Evolutionary conservation across 2,888 invertebrate species (phyloP).

Genomic region (Bombyx huttoni): DNA sequence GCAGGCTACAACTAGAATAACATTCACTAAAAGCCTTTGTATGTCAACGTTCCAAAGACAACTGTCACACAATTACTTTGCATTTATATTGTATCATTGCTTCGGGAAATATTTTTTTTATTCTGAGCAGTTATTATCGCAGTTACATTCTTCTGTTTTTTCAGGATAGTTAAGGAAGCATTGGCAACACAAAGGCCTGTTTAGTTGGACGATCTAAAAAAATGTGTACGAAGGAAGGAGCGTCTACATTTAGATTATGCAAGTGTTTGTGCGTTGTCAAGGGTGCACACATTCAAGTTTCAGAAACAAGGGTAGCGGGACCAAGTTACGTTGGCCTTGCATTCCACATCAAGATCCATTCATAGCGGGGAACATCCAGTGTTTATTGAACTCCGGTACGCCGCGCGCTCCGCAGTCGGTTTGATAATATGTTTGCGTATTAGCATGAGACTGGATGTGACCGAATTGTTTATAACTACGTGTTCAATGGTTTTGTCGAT

Average conservation of each 20-base stretch:
- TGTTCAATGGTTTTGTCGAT: not conserved
- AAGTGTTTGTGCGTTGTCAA: slow-evolving; percentile 54
- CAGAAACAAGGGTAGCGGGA: slow-evolving; percentile 35
- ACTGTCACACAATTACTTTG: not conserved
- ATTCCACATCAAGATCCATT: slow-evolving; percentile 64
- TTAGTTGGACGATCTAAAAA: slow-evolving; percentile 70
- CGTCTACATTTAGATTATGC: slow-evolving; percentile 54
- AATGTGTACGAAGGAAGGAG: slow-evolving; percentile 70
- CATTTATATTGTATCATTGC: no score
- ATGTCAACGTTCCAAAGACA: slow-evolving; percentile 21
- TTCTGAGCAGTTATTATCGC: not conserved
- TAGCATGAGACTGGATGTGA: slow-evolving; percentile 2
- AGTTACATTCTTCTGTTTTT: not conserved
- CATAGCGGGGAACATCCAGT: slow-evolving; percentile 54
- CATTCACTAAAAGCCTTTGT: slow-evolving; percentile 33
- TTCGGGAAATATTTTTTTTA: not conserved
- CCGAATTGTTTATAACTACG: not conserved
- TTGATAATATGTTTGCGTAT: slow-evolving; percentile 27
- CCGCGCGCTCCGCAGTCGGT: slow-evolving; percentile 60
- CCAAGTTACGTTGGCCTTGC: slow-evolving; percentile 42
- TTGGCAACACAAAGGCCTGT: slow-evolving; percentile 45
- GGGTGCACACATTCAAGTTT: slow-evolving; percentile 57
- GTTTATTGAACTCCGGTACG: slow-evolving; percentile 34
- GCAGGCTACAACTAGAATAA: slow-evolving; percentile 52
- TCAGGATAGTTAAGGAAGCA: slow-evolving; percentile 8